These are phyloP conservation scores for Notechis scutatus DNA, from an alignment of 2,113 vertebrate species.

Conservation along the genomic window DNA sequence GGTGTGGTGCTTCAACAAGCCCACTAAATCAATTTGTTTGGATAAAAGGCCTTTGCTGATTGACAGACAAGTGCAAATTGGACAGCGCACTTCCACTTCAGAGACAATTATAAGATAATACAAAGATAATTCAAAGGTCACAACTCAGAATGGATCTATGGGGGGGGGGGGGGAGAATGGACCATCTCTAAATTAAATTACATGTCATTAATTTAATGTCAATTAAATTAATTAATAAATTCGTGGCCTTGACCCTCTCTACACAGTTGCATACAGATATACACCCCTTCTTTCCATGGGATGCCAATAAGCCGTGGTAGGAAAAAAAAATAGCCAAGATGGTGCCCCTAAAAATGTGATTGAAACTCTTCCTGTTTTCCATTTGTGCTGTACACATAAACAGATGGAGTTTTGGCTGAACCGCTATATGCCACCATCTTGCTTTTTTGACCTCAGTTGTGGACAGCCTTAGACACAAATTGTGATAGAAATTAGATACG, in stretches of 20 bases:
- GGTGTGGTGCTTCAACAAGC: conserved; percentile 37
- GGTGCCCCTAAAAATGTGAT: neutral
- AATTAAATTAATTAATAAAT: neutral
- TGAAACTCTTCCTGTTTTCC: neutral
- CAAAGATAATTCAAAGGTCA: neutral
- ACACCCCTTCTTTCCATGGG: neutral
- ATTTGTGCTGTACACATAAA: neutral
- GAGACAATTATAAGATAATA: conserved; percentile 39
- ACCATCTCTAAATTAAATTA: neutral
- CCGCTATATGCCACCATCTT: neutral
- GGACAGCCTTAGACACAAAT: neutral
- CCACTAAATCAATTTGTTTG: conserved; percentile 64
- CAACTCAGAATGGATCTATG: neutral
- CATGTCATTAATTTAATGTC: neutral
- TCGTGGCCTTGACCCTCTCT: neutral
- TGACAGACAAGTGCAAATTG: conserved; percentile 42
- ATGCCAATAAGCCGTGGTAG: neutral
- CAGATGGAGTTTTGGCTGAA: neutral
- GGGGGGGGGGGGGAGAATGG: too few relatives aligned
- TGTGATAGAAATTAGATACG: neutral
- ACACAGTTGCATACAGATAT: neutral
- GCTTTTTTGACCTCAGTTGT: neutral
- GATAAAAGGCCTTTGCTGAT: conserved; percentile 43
- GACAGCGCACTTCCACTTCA: conserved; percentile 43
- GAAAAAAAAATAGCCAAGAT: neutral